Evolutionary conservation across 2,888 invertebrate genomes (phyloP), one percentile per base, ranked within the genome.

Genomic region (Uropetala carovei): DNA sequence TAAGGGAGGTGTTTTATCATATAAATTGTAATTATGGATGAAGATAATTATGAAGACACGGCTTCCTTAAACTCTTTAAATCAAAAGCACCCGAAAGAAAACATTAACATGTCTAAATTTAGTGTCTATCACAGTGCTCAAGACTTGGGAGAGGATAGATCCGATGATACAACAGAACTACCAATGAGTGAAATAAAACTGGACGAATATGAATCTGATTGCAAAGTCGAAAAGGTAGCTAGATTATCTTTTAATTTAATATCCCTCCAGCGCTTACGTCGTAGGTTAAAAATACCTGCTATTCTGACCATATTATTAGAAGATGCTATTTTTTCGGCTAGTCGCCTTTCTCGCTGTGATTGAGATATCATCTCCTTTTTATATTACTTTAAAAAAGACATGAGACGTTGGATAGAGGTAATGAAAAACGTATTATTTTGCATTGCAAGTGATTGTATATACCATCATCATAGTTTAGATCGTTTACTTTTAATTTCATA

Each of bases 81-180:
- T 57, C 92, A 86, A 14, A 92, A 92, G 64, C 92, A 92, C 30
- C 89, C 89, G n/a, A 93, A 89, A 22, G 92, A 93, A 18, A 92
- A 92, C 64, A 93, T 96, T 92, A 96, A 96, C 93, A 95, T 96
- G 93, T 96, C 96, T 58, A 95, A 96, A 91, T 96, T 96, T 94
- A 96, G 96, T 22, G 95, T 96, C 82, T 96, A 96, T 94, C 96
- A 96, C 94, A 96, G 96, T 92, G 96, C 96, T 0, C 95, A 96
- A 83, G 96, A 96, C 94, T 94, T 96, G 83, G 89, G 92, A 89
- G 89, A 75, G 64, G 85, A 81, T 59, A 68, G 84, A 30, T 82
- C 82, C 60, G 57, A 60, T 68, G 59, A 56, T 57, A 92, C 91
- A 10, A 89, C 92, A 64, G 75, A 92, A 64, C 56, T 58, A 57